Conservation (phyloP, 2,797 vertebrate genomes). For the Sitta carolinensis region DNA sequence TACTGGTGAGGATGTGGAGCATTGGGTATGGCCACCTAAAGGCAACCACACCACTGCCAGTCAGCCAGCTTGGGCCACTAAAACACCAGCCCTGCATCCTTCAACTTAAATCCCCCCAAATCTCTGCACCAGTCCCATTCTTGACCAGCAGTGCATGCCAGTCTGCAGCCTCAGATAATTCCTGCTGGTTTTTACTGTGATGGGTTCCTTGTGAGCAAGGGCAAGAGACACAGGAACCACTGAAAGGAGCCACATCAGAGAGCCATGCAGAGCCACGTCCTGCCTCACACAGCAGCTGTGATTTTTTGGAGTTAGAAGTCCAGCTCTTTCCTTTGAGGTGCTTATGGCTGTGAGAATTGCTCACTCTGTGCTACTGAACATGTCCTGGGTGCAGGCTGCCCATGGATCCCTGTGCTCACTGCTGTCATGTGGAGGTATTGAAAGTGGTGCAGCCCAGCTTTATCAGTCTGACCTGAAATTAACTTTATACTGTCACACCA, state of each 20-base stretch:
- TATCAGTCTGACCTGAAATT: background rate
- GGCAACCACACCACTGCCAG: background rate
- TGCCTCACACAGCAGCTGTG: background rate
- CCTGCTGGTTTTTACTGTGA: background rate
- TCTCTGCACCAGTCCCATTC: background rate
- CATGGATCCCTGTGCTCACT: background rate
- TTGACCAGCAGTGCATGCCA: background rate
- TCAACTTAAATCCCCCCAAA: background rate
- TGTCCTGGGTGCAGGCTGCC: background rate
- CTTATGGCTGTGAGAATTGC: background rate
- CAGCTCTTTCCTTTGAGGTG: background rate
- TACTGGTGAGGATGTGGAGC: background rate
- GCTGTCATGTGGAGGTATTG: background rate
- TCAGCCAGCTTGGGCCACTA: background rate
- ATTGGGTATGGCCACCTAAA: rapidly evolving
- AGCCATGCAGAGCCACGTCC: background rate
- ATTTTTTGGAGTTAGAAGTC: background rate
- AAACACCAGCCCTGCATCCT: background rate
- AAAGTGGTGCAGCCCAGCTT: background rate
- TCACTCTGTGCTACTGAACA: background rate
- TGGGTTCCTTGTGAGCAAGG: background rate
- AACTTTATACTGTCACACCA: background rate
- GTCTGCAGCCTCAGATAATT: background rate
- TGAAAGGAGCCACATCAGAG: background rate
- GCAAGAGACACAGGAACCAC: background rate